Evolutionary conservation across 2,888 invertebrate genomes (phyloP).

Genomic region (Helleia helle): DNA sequence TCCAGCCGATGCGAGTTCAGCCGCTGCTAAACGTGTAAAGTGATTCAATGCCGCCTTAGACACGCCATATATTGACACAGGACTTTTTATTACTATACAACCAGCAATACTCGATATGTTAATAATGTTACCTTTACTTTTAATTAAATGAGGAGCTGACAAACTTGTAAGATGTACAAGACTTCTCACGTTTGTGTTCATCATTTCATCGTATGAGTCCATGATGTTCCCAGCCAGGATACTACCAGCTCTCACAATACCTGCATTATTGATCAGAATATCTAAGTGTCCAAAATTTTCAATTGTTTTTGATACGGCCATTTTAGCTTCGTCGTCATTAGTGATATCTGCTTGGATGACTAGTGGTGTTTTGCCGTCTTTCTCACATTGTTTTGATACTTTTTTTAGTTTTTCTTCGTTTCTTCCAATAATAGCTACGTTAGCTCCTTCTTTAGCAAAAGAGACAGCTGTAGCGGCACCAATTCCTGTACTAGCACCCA

Average conservation of each 20-base stretch:
- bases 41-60: conserved; percentile 62
- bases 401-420: conserved; percentile 33
- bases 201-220: neutral
- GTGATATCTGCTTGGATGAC: neutral
- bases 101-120: neutral
- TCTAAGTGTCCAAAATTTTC: neutral
- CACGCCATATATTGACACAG: conserved; percentile 6
- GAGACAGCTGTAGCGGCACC: conserved; percentile 35
- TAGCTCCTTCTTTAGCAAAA: conserved; percentile 37
- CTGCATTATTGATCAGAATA: neutral
- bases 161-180: neutral
- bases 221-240: neutral
- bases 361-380: conserved; percentile 1
- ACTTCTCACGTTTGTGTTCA: neutral
- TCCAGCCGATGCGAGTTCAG: conserved; percentile 72
- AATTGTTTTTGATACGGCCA: neutral
- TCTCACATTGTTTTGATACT: conserved; percentile 31
- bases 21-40: conserved; percentile 79
- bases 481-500: conserved; percentile 48
- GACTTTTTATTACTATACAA: neutral
- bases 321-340: neutral
- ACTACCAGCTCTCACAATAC: neutral
- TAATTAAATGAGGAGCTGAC: neutral
- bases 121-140: neutral
- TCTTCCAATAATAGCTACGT: conserved; percentile 39